phyloP scores from a whole-genome alignment of 2,113 vertebrate species.

The Canis aureus region DNA sequence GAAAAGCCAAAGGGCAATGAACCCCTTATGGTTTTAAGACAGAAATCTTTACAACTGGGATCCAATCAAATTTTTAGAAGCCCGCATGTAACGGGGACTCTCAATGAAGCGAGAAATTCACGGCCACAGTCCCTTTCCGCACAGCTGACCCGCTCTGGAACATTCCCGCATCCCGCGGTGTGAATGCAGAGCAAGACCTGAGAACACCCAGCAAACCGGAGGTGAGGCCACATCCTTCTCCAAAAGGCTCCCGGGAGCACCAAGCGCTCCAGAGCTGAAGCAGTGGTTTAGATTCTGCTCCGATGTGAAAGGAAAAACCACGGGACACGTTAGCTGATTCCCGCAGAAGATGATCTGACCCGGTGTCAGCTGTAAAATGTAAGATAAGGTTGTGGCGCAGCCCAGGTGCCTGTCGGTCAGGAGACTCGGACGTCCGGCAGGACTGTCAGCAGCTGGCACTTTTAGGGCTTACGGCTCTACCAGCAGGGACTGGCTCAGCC shows the following conservation, averaged over 20 bases:
- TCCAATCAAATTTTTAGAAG: neutral
- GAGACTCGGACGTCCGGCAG: neutral
- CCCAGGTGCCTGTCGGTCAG: neutral
- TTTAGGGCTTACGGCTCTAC: accelerated
- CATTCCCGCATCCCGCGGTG: accelerated
- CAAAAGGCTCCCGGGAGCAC: accelerated
- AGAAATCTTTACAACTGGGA: neutral
- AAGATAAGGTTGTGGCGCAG: accelerated
- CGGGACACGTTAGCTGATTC: accelerated
- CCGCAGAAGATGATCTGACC: accelerated
- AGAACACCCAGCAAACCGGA: neutral
- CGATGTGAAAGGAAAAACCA: accelerated
- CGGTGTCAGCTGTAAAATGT: accelerated
- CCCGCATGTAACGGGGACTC: neutral
- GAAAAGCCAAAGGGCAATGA: neutral
- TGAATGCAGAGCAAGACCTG: accelerated
- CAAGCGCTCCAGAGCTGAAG: accelerated
- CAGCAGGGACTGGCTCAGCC: neutral
- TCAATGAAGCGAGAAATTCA: neutral
- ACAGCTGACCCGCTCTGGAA: neutral
- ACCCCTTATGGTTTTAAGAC: neutral
- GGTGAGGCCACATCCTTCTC: accelerated
- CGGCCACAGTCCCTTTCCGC: neutral
- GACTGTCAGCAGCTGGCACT: accelerated
- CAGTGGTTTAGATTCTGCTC: accelerated